phyloP scores from a whole-genome alignment of 1,140 invertebrate species.

The Oscheius sp. region DNA sequence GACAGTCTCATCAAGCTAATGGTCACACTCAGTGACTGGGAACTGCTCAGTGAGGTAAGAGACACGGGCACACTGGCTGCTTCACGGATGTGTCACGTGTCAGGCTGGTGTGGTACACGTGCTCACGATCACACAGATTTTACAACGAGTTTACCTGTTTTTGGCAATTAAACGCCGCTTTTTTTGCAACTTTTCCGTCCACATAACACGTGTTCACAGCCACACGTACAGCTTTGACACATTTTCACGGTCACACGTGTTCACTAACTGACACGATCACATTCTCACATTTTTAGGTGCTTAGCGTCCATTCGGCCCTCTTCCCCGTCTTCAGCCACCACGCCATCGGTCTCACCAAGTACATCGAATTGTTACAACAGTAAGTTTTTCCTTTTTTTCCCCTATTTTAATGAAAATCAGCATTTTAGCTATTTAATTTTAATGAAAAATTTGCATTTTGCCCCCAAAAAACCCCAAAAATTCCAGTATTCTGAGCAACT shows the following conservation, averaged over 20 bases:
- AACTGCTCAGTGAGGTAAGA: conserved; percentile 2
- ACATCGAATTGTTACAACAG: conserved; percentile 1
- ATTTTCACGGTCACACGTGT: too few species aligned
- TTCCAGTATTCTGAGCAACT: too few species aligned
- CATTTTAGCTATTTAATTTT: not conserved
- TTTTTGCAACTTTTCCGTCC: too few species aligned
- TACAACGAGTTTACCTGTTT: too few species aligned
- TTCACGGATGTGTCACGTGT: too few species aligned
- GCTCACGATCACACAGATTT: too few species aligned
- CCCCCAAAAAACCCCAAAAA: not conserved
- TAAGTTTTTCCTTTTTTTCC: not conserved
- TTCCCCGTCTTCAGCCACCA: not conserved
- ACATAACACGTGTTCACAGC: too few species aligned
- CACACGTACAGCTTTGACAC: too few species aligned
- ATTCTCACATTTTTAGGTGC: not conserved
- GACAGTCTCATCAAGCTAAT: conserved; percentile 40
- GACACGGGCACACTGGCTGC: too few species aligned
- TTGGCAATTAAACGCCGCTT: too few species aligned
- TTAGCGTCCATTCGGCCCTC: not conserved
- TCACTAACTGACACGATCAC: too few species aligned
- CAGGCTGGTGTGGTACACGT: too few species aligned
- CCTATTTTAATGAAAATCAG: not conserved
- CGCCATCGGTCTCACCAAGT: not conserved
- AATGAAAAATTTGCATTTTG: not conserved
- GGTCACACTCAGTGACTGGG: conserved; percentile 37